These are phyloP conservation scores for Lamproptera curius DNA, from an alignment of 2,888 invertebrate genomes.

Conservation along the genomic window DNA sequence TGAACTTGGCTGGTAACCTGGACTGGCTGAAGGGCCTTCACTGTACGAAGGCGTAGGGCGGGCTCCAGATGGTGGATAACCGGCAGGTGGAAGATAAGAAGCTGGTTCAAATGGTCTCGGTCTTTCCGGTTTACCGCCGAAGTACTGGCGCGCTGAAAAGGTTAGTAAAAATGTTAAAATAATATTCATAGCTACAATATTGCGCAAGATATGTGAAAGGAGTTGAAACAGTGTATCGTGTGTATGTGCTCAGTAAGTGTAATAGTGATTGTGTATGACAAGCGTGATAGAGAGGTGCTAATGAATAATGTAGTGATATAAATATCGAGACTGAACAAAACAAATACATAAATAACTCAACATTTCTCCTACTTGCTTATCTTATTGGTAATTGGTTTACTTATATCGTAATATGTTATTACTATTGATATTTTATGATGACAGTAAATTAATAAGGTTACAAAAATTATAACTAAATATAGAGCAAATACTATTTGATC, in stretches of 20 bases:
- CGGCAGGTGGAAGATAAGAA: conserved; percentile 59
- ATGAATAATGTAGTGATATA: background rate
- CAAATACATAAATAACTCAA: background rate
- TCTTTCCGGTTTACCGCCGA: conserved; percentile 80
- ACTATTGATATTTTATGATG: too few species aligned
- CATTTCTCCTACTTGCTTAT: background rate
- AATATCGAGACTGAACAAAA: background rate
- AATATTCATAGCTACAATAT: background rate
- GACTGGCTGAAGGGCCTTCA: conserved; percentile 52
- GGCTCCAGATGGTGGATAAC: conserved; percentile 59
- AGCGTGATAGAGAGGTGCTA: conserved; percentile 4
- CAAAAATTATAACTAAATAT: too few species aligned
- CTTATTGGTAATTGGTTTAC: conserved; percentile 15
- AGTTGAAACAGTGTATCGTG: conserved; percentile 12
- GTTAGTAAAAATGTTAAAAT: background rate
- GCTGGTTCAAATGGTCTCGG: conserved; percentile 83
- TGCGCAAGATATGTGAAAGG: background rate
- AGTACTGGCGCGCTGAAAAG: conserved; percentile 84
- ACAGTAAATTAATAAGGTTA: too few species aligned
- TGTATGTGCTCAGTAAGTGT: conserved; percentile 4
- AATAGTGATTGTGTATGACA: background rate
- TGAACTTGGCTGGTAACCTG: conserved; percentile 36
- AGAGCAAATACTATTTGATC: too few species aligned
- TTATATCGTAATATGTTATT: too few species aligned
- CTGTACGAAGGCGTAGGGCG: conserved; percentile 62